Percentiles rank a stretch among this genome's conserved stretches.
Conservation (phyloP, 1,140 invertebrate species). For the Zeugodacus cucurbitae region DNA sequence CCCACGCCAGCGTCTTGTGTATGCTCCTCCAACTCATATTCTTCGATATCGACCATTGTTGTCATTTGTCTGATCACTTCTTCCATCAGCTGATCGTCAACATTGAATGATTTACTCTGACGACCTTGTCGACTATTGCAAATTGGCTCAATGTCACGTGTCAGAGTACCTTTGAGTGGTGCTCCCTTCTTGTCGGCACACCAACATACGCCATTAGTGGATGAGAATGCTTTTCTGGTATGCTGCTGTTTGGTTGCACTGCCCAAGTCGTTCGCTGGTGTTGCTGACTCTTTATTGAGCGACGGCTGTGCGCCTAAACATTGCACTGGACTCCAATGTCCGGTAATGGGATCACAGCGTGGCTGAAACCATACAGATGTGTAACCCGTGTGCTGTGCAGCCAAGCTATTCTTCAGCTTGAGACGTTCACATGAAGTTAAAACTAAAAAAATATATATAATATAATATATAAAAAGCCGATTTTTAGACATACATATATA, state of each 20-base stretch:
- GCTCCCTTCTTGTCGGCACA: conserved; percentile 84
- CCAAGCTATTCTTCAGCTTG: conserved; percentile 79
- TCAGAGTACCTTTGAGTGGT: conserved; percentile 80
- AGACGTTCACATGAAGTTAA: conserved; percentile 83
- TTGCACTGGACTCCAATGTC: conserved; percentile 83
- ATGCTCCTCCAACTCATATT: conserved; percentile 41
- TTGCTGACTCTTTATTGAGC: not conserved
- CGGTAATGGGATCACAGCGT: conserved; percentile 76
- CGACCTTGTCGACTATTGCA: conserved; percentile 83
- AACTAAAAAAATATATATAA: conserved; percentile 65
- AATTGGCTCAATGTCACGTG: conserved; percentile 75
- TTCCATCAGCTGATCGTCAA: conserved; percentile 69
- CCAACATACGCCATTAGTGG: conserved; percentile 78
- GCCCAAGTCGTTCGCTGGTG: conserved; percentile 49
- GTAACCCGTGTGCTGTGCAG: conserved; percentile 74
- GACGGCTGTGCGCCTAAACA: conserved; percentile 72
- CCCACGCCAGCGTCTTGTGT: not conserved
- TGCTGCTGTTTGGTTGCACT: conserved; percentile 44
- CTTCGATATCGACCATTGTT: conserved; percentile 68
- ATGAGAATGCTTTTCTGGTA: conserved; percentile 34
- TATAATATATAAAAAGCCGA: not conserved
- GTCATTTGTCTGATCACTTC: conserved; percentile 75
- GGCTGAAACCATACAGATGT: conserved; percentile 72
- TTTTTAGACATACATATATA: no score
- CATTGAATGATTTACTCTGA: conserved; percentile 64